Conservation (phyloP, 1,140 invertebrate species). For the Lepidurus packardi region DNA sequence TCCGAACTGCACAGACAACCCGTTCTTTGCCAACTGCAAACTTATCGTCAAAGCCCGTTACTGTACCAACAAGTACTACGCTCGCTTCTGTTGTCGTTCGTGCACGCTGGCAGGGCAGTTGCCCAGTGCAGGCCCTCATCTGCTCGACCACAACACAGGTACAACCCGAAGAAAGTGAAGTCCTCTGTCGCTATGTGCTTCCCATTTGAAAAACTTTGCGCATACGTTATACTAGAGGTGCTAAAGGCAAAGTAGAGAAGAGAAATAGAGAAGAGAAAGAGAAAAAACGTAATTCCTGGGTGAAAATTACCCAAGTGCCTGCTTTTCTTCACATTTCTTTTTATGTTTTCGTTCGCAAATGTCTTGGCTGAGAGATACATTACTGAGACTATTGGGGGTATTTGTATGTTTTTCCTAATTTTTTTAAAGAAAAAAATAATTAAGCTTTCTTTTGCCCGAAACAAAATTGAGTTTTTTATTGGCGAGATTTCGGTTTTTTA, state of each 20-base stretch:
- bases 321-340: not conserved
- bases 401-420: not conserved
- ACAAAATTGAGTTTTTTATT: not conserved
- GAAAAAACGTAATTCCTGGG: not conserved
- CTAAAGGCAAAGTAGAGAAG: not conserved
- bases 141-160: slow-evolving; percentile 41
- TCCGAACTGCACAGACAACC: slow-evolving; percentile 74
- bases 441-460: too few relatives aligned
- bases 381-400: not conserved
- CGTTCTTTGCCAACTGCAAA: slow-evolving; percentile 80
- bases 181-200: slow-evolving; percentile 17
- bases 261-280: not conserved
- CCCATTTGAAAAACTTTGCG: slow-evolving; percentile 8
- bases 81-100: slow-evolving; percentile 85
- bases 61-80: slow-evolving; percentile 81
- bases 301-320: slow-evolving; percentile 4
- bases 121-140: slow-evolving; percentile 45
- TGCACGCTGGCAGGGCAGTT: slow-evolving; percentile 77
- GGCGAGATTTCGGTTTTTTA: not conserved
- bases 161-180: slow-evolving; percentile 27
- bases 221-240: slow-evolving; percentile 15
- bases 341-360: slow-evolving; percentile 8
- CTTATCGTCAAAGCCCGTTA: slow-evolving; percentile 75
- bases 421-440: not conserved
- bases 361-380: not conserved